Percentiles rank a stretch among this genome's conserved stretches.
phyloP scores from a whole-genome alignment of 2,888 invertebrate species.

The Panzeria rudis region DNA sequence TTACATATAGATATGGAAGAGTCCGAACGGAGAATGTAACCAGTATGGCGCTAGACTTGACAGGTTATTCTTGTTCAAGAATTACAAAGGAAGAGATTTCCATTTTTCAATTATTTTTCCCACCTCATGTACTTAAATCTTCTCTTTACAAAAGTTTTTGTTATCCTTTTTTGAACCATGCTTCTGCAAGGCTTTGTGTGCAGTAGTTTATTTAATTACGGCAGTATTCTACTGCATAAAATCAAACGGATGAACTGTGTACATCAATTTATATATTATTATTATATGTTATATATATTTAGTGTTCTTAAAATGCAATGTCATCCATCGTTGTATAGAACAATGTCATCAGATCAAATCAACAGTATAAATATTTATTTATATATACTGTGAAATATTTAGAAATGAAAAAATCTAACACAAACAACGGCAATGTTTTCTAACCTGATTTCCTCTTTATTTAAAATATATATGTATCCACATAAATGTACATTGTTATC shows the following conservation, averaged over 20 bases:
- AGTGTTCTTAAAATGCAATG: conserved; percentile 48
- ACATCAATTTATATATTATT: conserved; percentile 12
- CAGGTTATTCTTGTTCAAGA: too few species aligned
- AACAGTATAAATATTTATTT: conserved; percentile 54
- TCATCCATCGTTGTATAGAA: conserved; percentile 37
- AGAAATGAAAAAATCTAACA: not conserved
- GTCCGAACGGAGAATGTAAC: too few species aligned
- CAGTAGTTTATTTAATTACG: conserved; percentile 27
- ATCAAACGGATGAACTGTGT: not conserved
- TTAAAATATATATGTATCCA: conserved; percentile 2
- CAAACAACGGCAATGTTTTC: conserved; percentile 13
- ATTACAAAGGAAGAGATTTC: too few species aligned
- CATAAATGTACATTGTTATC: not conserved
- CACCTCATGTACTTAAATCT: not conserved
- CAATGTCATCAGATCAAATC: conserved; percentile 59
- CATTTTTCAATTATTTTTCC: too few species aligned
- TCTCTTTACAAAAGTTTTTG: not conserved
- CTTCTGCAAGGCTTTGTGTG: not conserved
- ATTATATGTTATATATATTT: conserved; percentile 30
- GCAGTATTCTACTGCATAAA: conserved; percentile 19
- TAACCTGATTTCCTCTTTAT: conserved; percentile 48
- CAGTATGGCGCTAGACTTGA: too few species aligned
- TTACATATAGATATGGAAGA: too few species aligned
- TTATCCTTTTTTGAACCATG: not conserved
- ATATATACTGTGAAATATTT: not conserved